Evolutionary conservation across 2,888 invertebrate genomes (phyloP).

Genomic region (Thereva unica): DNA sequence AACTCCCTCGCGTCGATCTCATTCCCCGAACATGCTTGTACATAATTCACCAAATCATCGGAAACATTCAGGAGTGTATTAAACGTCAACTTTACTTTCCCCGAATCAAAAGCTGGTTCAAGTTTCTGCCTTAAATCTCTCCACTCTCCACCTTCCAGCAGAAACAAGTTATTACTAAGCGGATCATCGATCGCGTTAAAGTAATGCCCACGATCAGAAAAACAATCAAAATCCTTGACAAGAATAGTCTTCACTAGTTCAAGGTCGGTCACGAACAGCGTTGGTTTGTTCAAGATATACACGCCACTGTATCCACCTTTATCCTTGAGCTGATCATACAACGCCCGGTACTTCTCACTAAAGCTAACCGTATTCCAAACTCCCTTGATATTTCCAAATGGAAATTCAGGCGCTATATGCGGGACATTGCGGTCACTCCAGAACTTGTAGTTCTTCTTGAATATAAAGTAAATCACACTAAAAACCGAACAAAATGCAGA

Average conservation of each 20-base stretch:
- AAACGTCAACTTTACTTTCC: slow-evolving; percentile 43
- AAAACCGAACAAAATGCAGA: too few species aligned
- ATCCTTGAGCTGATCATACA: slow-evolving; percentile 10
- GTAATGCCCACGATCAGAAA: slow-evolving; percentile 41
- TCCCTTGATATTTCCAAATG: slow-evolving; percentile 47
- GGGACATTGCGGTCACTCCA: slow-evolving; percentile 49
- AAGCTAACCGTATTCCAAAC: slow-evolving; percentile 43
- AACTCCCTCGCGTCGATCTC: slow-evolving; percentile 39
- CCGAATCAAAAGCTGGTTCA: slow-evolving; percentile 41
- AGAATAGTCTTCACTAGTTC: slow-evolving; percentile 38
- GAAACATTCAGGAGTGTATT: slow-evolving; percentile 35
- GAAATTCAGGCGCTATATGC: slow-evolving; percentile 50
- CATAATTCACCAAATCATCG: slow-evolving; percentile 27
- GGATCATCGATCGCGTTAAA: slow-evolving; percentile 40
- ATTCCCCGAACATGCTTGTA: slow-evolving; percentile 1
- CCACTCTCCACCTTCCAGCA: slow-evolving; percentile 40
- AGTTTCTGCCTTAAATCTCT: slow-evolving; percentile 37
- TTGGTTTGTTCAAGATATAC: slow-evolving; percentile 32
- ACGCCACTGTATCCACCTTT: slow-evolving; percentile 32
- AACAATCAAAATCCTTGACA: slow-evolving; percentile 38
- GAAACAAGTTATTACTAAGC: slow-evolving; percentile 38
- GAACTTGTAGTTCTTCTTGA: slow-evolving; percentile 44
- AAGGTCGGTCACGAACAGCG: slow-evolving; percentile 23
- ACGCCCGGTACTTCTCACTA: not conserved
- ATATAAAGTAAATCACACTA: slow-evolving; percentile 3